phyloP scores from a whole-genome alignment of 1,140 invertebrate genomes.

The Panulirus ornatus region DNA sequence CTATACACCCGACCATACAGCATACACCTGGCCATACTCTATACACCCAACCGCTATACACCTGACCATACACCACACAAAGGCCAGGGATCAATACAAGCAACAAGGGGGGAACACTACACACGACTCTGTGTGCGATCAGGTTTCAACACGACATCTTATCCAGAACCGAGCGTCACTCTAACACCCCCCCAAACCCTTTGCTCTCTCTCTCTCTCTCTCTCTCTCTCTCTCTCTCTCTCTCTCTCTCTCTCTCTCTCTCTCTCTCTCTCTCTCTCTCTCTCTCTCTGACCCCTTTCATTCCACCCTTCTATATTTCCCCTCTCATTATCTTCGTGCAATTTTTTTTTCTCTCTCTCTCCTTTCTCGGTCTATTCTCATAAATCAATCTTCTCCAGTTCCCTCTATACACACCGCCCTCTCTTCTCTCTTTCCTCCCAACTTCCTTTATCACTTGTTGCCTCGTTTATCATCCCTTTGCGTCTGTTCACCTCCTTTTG shows the following conservation, averaged over 20 bases:
- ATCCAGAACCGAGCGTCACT: not conserved
- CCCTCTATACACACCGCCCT: not conserved
- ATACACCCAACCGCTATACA: too few relatives aligned
- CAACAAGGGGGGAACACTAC: not conserved
- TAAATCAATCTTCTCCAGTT: not conserved
- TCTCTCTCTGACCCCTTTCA: not conserved
- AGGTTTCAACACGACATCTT: too few relatives aligned
- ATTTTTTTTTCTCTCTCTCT: not conserved
- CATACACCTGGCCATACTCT: too few relatives aligned
- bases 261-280: not conserved
- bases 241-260: not conserved
- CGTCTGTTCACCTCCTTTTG: not conserved
- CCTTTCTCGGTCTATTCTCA: not conserved
- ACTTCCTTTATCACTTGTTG: not conserved
- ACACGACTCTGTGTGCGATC: too few relatives aligned
- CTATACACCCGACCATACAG: too few relatives aligned
- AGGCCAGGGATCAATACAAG: not conserved
- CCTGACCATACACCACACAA: not conserved
- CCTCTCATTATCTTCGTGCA: not conserved
- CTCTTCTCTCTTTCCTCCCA: not conserved
- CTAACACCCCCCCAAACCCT: not conserved
- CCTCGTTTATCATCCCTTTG: not conserved
- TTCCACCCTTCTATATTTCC: not conserved
- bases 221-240: not conserved
- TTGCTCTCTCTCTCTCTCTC: not conserved